These are phyloP conservation scores for Halichoeres trimaculatus DNA, from an alignment of 2,113 vertebrate species.

Conservation along the genomic window DNA sequence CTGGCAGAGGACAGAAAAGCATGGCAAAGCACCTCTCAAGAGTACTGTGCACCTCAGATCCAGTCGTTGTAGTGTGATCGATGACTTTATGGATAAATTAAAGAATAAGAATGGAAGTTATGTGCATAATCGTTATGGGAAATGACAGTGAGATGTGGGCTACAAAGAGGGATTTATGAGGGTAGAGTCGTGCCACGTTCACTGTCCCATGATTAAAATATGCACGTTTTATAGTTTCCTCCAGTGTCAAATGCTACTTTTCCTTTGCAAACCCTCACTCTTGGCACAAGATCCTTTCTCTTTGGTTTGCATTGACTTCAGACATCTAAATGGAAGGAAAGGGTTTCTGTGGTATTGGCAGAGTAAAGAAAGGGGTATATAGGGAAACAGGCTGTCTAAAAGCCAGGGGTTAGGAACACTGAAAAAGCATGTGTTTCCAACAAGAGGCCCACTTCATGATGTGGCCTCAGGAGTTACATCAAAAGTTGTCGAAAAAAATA, in stretches of 20 bases:
- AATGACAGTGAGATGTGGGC: slow-evolving; percentile 31
- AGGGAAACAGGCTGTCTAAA: slow-evolving; percentile 53
- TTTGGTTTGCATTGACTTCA: slow-evolving; percentile 64
- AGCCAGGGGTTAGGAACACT: slow-evolving; percentile 36
- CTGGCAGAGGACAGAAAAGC: slow-evolving; percentile 46
- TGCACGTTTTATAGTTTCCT: slow-evolving; percentile 28
- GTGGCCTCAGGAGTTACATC: slow-evolving; percentile 42
- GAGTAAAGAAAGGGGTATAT: slow-evolving; percentile 50
- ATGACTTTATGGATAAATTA: slow-evolving; percentile 64
- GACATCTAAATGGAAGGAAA: slow-evolving; percentile 68
- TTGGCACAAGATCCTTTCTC: slow-evolving; percentile 10
- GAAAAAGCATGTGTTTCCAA: slow-evolving; percentile 53
- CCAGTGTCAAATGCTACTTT: slow-evolving; percentile 30
- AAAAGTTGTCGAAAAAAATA: slow-evolving; percentile 28
- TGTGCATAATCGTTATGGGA: slow-evolving; percentile 29
- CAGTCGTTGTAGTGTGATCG: slow-evolving; percentile 33
- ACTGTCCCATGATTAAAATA: slow-evolving; percentile 41
- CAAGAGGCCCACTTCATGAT: slow-evolving; percentile 54
- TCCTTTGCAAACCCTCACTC: slow-evolving; percentile 19
- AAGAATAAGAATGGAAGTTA: slow-evolving; percentile 64
- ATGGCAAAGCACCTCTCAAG: slow-evolving; percentile 45
- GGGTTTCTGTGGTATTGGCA: slow-evolving; percentile 73
- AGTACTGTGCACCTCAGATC: slow-evolving; percentile 7
- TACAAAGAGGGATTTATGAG: slow-evolving; percentile 54
- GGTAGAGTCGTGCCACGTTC: slow-evolving; percentile 25